Evolutionary conservation across 53 echinoderm and acorn worm genomes (phyloP).

Genomic region (Henricia sp.): DNA sequence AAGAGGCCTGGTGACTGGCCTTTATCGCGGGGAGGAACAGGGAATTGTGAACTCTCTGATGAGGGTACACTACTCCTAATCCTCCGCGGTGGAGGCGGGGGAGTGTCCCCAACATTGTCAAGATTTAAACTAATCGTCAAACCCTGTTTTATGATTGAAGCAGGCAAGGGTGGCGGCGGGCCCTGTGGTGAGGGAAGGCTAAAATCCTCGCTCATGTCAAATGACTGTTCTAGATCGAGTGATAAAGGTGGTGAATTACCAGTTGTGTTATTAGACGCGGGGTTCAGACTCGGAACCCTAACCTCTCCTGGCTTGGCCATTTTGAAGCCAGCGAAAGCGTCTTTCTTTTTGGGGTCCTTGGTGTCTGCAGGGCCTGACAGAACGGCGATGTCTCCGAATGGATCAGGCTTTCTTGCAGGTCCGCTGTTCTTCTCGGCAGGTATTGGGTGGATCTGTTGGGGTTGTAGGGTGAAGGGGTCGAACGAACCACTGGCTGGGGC

Average conservation of each 20-base stretch:
- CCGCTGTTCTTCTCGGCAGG: constrained; percentile 42
- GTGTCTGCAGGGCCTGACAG: constrained; percentile 52
- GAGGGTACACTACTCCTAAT: constrained; percentile 23
- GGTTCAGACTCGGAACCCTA: constrained; percentile 65
- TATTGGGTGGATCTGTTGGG: constrained; percentile 65
- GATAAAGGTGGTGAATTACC: constrained; percentile 52
- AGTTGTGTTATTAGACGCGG: no score
- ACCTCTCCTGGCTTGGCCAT: constrained; percentile 97
- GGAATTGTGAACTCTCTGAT: constrained; percentile 16
- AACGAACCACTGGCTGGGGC: no score
- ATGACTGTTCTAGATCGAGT: constrained; percentile 55
- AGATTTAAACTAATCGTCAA: constrained; percentile 35
- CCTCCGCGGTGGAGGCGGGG: constrained; percentile 41
- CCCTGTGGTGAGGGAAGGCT: constrained; percentile 87
- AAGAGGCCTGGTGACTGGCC: constrained; percentile 24
- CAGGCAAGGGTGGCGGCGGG: constrained; percentile 91
- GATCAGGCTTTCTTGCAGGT: constrained; percentile 68
- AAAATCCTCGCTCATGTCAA: constrained; percentile 74
- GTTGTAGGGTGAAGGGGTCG: constrained; percentile 61
- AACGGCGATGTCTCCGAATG: constrained; percentile 79
- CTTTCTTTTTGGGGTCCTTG: constrained; percentile 71
- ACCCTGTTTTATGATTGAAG: constrained; percentile 36
- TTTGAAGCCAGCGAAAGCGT: constrained; percentile 84
- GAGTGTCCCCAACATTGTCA: constrained; percentile 24
- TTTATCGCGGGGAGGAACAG: constrained; percentile 32